Percentiles rank a stretch among this genome's conserved stretches.
Evolutionary conservation across 2,888 invertebrate genomes (phyloP).

Genomic region (Ephialtes manifestator): DNA sequence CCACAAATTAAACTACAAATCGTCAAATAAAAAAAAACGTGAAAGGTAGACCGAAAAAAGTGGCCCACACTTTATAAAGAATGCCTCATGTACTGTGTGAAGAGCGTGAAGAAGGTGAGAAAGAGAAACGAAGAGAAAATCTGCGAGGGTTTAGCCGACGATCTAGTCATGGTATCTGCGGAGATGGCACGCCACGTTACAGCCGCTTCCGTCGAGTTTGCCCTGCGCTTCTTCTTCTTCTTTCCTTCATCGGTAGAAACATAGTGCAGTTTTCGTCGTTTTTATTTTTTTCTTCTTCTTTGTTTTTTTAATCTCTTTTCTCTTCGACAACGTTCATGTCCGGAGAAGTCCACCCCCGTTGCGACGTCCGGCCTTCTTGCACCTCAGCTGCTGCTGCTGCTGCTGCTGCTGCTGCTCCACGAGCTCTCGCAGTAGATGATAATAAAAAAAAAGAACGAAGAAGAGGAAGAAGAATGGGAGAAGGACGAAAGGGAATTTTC

Average conservation of each 20-base stretch:
- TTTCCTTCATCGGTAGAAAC: constrained; percentile 2
- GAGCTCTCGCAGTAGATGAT: neutral
- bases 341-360: constrained; percentile 43
- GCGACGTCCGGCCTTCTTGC: constrained; percentile 32
- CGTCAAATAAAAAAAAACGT: no score
- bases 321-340: constrained; percentile 7
- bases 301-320: neutral
- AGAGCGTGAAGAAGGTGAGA: constrained; percentile 44
- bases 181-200: constrained; percentile 75
- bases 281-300: neutral
- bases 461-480: constrained; percentile 41
- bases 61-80: no score
- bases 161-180: constrained; percentile 78
- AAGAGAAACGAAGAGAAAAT: constrained; percentile 60
- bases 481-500: constrained; percentile 45
- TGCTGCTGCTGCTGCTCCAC: neutral
- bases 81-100: neutral
- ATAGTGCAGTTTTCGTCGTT: neutral
- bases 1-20: no score
- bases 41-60: no score
- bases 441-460: constrained; percentile 26
- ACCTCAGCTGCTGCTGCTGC: neutral
- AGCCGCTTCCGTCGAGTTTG: constrained; percentile 41
- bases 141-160: constrained; percentile 66
- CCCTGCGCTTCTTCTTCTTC: constrained; percentile 23